Percentiles rank a stretch among this genome's conserved stretches.
These are phyloP conservation scores for Spilogale gracilis DNA, from an alignment of 2,113 vertebrate species.

Conservation along the genomic window DNA sequence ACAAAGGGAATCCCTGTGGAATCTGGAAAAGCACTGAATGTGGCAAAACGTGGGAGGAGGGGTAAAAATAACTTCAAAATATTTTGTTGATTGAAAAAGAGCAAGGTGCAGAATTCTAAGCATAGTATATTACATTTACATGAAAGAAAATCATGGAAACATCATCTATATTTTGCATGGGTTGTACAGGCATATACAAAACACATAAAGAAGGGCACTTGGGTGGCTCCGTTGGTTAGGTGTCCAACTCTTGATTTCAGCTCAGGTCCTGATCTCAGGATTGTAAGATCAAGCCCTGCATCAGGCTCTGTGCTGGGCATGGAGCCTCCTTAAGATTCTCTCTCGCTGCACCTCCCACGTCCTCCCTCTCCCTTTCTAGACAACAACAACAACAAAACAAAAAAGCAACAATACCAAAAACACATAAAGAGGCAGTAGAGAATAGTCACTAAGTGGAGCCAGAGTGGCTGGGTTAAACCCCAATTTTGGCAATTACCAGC, in stretches of 20 bases:
- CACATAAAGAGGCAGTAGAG: not conserved
- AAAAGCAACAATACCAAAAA: not conserved
- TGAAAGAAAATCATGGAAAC: not conserved
- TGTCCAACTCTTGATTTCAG: not conserved
- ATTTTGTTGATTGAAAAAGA: conserved; percentile 20
- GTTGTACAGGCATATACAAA: not conserved
- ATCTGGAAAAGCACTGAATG: not conserved
- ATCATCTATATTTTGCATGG: not conserved
- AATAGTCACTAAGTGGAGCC: not conserved
- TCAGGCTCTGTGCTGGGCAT: not conserved
- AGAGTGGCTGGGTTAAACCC: not conserved
- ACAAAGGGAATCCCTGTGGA: not conserved
- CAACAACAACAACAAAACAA: not conserved
- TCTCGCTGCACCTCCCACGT: too few species aligned
- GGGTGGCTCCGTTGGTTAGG: not conserved
- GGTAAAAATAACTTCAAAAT: conserved; percentile 26
- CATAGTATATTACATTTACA: not conserved
- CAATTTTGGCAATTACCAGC: not conserved
- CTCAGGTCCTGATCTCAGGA: not conserved
- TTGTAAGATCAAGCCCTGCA: not conserved
- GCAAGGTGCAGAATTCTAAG: not conserved
- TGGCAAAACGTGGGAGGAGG: not conserved
- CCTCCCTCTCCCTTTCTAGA: not conserved
- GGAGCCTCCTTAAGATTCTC: not conserved
- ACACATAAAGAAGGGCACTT: not conserved